Evolutionary conservation across 2,797 vertebrate genomes (phyloP).

Genomic region (Nothura maculosa): DNA sequence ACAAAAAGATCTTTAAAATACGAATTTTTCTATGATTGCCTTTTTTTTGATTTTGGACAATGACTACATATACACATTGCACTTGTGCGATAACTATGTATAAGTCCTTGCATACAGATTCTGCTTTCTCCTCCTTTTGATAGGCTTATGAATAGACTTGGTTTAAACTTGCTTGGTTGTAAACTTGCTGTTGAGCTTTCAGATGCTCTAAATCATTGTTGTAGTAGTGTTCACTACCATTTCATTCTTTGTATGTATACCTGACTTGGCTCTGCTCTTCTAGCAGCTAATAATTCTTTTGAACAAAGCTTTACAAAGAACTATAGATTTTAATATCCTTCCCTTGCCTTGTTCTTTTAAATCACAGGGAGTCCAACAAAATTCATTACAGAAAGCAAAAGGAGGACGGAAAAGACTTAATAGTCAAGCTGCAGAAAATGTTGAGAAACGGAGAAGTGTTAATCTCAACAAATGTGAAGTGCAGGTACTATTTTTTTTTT

Average conservation of each 20-base stretch:
- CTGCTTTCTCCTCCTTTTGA: neutral
- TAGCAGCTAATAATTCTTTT: neutral
- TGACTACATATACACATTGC: too few species aligned
- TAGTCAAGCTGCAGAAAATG: constrained; percentile 88
- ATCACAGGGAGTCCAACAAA: constrained; percentile 81
- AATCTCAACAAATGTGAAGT: constrained; percentile 85
- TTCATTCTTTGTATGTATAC: neutral
- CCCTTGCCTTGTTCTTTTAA: neutral
- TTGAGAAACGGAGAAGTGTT: constrained; percentile 86
- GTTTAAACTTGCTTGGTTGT: neutral
- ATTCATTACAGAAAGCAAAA: constrained; percentile 87
- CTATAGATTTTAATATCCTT: neutral
- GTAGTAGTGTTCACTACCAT: neutral
- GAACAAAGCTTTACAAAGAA: neutral
- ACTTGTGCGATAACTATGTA: neutral
- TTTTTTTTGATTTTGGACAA: neutral
- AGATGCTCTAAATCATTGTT: neutral
- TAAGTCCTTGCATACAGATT: neutral
- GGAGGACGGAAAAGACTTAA: constrained; percentile 90
- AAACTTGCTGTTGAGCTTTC: neutral
- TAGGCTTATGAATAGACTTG: neutral
- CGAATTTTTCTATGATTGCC: neutral
- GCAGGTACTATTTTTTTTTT: constrained; percentile 67
- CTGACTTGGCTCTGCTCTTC: neutral
- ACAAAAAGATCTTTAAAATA: neutral